phyloP scores from a whole-genome alignment of 2,113 vertebrate genomes.

The Oophaga pumilio region DNA sequence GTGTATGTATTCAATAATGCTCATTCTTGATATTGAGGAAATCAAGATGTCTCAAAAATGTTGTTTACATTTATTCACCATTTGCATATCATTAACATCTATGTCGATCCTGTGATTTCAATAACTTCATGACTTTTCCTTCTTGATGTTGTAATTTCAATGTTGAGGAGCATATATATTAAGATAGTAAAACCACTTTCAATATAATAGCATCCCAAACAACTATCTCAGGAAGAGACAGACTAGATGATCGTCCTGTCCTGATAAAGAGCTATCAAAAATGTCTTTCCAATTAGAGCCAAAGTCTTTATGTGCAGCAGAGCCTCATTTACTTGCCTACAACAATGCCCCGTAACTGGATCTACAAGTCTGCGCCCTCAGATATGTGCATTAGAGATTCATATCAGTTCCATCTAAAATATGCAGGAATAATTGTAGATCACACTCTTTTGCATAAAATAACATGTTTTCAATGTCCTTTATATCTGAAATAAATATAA shows the following conservation, averaged over 20 bases:
- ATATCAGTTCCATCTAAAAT: neutral
- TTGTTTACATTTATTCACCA: too few relatives aligned
- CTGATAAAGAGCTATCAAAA: neutral
- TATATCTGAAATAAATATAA: neutral
- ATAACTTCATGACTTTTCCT: too few relatives aligned
- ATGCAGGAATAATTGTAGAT: neutral
- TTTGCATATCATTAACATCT: too few relatives aligned
- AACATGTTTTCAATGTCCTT: neutral
- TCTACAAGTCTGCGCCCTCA: neutral
- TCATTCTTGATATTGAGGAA: too few relatives aligned
- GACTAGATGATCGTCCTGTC: neutral
- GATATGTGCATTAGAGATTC: neutral
- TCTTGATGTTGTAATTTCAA: too few relatives aligned
- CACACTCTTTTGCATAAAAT: neutral
- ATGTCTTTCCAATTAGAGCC: neutral
- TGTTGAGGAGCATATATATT: too few relatives aligned
- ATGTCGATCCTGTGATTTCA: too few relatives aligned
- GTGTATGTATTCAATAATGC: too few relatives aligned
- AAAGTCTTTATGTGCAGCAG: neutral
- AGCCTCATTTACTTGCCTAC: neutral
- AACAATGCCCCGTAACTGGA: neutral
- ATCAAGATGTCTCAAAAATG: too few relatives aligned
- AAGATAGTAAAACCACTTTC: neutral
- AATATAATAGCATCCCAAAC: neutral
- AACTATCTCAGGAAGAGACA: neutral